Base-by-base conservation (phyloP, 2,797 vertebrate genomes). In the Gila robusta region DNA sequence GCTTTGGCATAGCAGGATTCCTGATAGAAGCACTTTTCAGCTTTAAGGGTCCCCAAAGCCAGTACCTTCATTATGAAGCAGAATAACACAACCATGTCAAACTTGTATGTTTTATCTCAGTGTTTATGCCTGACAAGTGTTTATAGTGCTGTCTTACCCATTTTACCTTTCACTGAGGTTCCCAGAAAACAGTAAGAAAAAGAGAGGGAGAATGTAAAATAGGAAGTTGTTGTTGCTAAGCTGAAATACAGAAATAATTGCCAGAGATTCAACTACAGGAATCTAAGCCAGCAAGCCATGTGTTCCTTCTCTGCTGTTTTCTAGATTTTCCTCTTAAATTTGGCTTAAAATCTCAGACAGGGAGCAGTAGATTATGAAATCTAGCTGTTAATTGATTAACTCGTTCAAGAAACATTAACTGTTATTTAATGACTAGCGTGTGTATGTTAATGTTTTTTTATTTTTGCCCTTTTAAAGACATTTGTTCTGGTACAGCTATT, bases 21-120 rank as follows among this genome's bases (percentile, higher is more conserved):
- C 54, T 41, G 54, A 79, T 56, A 41, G 14, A 11, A 23, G 7
- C 77, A 79, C 56, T 37, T 64, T n/a, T n/a, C n/a, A 41, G 23
- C 54, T 59, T 41, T 62, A 41, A 62, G 37, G 23, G 8, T 62
- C 23, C 7, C 37, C 8, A 28, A 16, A 62, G 56, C n/a, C n/a
- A 62, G 7, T 4, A 62, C 23, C 37, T 79, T 41, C 9, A 64
- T 79, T 28, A 79, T 79, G 66, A 72, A 32, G 52, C 35, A 82
- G 67, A 41, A 56, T 17, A 69, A 69, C 62, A 67, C 8, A 39
- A 37, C 54, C 17, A 5, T 79, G 56, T 62, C 77, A 79, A 64
- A 79, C 26, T 35, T 89, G 66, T 85, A 79, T 85, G 73, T n/a
- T 77, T 89, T 85, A 85, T 78, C 72, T 79, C 69, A 19, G 73